These are phyloP conservation scores for Anguilla megastoma DNA, from an alignment of 2,797 vertebrate species.

Conservation along the genomic window DNA sequence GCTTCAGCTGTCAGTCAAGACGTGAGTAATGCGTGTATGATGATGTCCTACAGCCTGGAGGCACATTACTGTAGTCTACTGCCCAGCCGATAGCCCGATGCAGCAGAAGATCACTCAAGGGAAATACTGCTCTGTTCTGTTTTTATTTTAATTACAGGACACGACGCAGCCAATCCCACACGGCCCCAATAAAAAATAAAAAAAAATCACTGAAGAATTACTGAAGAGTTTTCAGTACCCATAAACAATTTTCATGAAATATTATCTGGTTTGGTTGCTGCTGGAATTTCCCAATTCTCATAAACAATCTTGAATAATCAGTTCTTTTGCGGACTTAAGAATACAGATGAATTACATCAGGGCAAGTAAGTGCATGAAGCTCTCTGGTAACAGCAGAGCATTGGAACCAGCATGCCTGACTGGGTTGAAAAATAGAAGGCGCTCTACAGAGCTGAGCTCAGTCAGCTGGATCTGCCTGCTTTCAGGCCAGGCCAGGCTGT, in stretches of 20 bases:
- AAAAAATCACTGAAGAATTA: background rate
- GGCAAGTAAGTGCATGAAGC: background rate
- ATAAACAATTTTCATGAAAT: background rate
- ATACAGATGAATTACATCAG: background rate
- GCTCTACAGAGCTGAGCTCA: background rate
- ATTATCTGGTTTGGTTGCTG: background rate
- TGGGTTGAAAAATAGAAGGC: background rate
- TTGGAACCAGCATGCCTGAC: background rate
- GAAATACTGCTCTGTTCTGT: background rate
- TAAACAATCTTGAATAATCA: background rate
- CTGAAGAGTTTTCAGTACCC: background rate
- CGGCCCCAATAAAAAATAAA: background rate
- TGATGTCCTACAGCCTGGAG: background rate
- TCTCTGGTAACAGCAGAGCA: background rate
- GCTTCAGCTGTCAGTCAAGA: background rate
- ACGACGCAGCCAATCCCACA: background rate
- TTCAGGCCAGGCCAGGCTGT: background rate
- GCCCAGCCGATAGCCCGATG: background rate
- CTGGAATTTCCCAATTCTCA: background rate
- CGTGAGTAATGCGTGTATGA: background rate
- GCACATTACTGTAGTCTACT: background rate
- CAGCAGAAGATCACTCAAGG: background rate
- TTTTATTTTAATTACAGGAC: background rate
- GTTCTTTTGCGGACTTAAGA: background rate
- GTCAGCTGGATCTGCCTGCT: background rate